Conservation (phyloP, 2,113 vertebrate genomes). For the Pseudorhombus dupliciocellatus region DNA sequence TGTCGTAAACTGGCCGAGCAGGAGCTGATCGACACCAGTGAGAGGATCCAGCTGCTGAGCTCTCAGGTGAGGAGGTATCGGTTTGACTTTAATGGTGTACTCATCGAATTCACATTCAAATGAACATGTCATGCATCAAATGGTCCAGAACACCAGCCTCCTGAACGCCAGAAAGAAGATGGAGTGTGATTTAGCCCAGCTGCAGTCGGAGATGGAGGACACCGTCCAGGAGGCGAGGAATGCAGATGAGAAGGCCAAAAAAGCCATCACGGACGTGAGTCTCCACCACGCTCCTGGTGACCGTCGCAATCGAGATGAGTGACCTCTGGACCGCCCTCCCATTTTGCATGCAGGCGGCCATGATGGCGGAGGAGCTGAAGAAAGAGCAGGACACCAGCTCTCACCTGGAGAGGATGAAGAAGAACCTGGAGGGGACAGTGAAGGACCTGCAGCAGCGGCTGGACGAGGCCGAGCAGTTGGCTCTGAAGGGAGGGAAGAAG, state of each 20-base stretch:
- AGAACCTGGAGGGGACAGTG: slow-evolving; percentile 51
- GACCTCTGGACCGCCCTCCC: neutral
- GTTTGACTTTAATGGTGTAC: no score
- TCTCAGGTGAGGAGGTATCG: slow-evolving; percentile 69
- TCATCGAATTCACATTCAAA: neutral
- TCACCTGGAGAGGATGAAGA: slow-evolving; percentile 83
- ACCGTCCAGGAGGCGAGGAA: slow-evolving; percentile 58
- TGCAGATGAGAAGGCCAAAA: slow-evolving; percentile 68
- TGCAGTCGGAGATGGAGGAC: slow-evolving; percentile 70
- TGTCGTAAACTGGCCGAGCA: slow-evolving; percentile 81
- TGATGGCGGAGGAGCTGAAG: slow-evolving; percentile 88
- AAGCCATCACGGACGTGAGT: slow-evolving; percentile 70
- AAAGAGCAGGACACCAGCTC: slow-evolving; percentile 87
- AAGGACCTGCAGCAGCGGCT: slow-evolving; percentile 56
- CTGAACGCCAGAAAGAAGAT: slow-evolving; percentile 63
- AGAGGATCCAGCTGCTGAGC: slow-evolving; percentile 83
- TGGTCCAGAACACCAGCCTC: slow-evolving; percentile 66
- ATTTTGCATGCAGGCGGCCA: slow-evolving; percentile 73
- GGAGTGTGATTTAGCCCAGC: slow-evolving; percentile 59
- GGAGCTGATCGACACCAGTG: slow-evolving; percentile 79
- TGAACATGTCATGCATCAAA: no score
- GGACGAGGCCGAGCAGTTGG: slow-evolving; percentile 56
- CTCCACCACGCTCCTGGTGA: neutral
- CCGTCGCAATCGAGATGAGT: neutral
- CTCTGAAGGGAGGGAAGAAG: slow-evolving; percentile 50